Base-by-base conservation (phyloP, 2,113 vertebrate genomes). In the Phodopus roborovskii region DNA sequence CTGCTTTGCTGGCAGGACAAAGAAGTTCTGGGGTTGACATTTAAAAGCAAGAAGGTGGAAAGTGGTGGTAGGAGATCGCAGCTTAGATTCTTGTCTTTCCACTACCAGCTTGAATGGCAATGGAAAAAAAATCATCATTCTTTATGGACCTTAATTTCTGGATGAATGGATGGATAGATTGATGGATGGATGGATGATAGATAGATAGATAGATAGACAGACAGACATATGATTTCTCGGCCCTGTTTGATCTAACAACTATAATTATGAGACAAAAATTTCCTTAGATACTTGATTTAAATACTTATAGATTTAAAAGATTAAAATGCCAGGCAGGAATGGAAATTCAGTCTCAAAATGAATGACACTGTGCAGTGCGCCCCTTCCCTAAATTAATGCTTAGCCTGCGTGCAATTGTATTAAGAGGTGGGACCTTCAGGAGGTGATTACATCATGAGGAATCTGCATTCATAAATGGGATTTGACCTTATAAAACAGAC, bases 261-360 rank as follows among this genome's bases (percentile, higher is more conserved):
- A 48, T 48, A 19, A 92, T 30, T 82, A 83, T 73, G 45, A 94
- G 68, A 48, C 60, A 71, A 86, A 82, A 48, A 82, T 83, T 19
- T 90, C 53, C 84, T 90, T 53, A 0, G 56, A 87, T 36, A 39
- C 15, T 73, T 60, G 85, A 10, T 62, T 92, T 86, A 39, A 78
- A 50, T 83, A 90, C 6, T 4, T 15, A 33, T 19, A 9, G 45
- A 66, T 45, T 77, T 78, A 60, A 45, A 39, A 60, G 71, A 64
- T 42, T 42, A 39, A 50, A 26, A 1, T 19, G 26, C 30, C 39
- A 62, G 85, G 24, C 30, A 79, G 36, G 24, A 91, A 60, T 70
- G 39, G 88, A 92, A 77, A 90, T 60, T 88, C 5, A 28, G n/a
- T 77, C n/a, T 83, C 84, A 45, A 86, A 92, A 86, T 71, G 50